A percentile compares a stretch with the other conserved stretches of the same genome.
These are phyloP conservation scores for Macrostomum lignano DNA, from an alignment of 1,140 invertebrate genomes.

Conservation along the genomic window DNA sequence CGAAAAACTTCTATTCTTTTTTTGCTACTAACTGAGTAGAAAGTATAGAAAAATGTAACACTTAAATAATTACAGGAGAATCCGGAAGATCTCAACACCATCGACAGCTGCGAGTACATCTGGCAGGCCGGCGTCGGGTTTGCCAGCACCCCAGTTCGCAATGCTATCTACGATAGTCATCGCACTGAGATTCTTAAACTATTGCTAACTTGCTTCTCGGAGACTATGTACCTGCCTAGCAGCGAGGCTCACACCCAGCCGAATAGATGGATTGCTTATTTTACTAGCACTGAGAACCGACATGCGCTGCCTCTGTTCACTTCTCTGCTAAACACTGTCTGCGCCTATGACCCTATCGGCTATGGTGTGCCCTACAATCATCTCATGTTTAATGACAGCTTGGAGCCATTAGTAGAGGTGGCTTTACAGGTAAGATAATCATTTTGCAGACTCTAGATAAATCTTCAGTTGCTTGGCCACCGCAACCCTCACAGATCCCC, in stretches of 20 bases:
- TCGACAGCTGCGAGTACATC: conserved; percentile 96
- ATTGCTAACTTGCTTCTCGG: conserved; percentile 73
- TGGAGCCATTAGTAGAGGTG: conserved; percentile 80
- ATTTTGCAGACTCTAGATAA: too few species aligned
- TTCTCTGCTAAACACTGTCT: conserved; percentile 76
- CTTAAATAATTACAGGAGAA: conserved; percentile 43
- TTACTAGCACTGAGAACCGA: conserved; percentile 32
- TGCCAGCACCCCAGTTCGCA: conserved; percentile 53
- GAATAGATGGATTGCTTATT: conserved; percentile 33
- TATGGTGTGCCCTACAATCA: conserved; percentile 91
- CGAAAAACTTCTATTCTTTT: background rate
- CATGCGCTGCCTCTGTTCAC: conserved; percentile 92
- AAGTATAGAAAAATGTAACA: conserved; percentile 1
- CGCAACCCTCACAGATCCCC: too few species aligned
- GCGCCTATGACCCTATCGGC: conserved; percentile 83
- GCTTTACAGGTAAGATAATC: conserved; percentile 57
- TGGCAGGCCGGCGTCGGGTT: conserved; percentile 99
- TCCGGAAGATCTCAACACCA: conserved; percentile 72
- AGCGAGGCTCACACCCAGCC: conserved; percentile 32
- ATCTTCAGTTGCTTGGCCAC: too few species aligned
- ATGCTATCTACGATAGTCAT: conserved; percentile 50
- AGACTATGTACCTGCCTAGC: conserved; percentile 71
- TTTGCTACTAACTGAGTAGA: background rate
- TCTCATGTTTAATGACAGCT: conserved; percentile 64
- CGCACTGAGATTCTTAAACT: conserved; percentile 72